Evolutionary conservation across 2,113 vertebrate species (phyloP).

Genomic region (Cairina moschata): DNA sequence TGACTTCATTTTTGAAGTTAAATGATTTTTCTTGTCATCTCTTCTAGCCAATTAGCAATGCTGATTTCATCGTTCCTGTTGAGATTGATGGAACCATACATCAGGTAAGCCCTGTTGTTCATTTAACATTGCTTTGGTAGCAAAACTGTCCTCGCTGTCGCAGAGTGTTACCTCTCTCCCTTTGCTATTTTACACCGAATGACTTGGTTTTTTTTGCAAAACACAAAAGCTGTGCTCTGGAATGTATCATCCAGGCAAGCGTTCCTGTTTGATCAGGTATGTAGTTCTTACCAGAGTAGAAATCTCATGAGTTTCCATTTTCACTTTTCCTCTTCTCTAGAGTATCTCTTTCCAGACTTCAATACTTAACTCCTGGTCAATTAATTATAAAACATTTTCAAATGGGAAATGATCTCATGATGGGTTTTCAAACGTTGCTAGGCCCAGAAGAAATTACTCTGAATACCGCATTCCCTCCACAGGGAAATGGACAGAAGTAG

Average conservation of each 20-base stretch:
- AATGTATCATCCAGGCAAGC: neutral
- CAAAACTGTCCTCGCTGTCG: neutral
- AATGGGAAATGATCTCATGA: neutral
- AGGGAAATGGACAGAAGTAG: neutral
- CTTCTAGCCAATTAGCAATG: constrained; percentile 94
- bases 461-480: neutral
- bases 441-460: neutral
- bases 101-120: constrained; percentile 82
- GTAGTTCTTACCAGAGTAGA: neutral
- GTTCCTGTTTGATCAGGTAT: neutral
- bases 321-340: neutral
- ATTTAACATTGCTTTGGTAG: neutral
- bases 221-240: neutral
- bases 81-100: constrained; percentile 99
- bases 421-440: neutral
- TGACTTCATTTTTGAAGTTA: neutral
- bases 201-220: neutral
- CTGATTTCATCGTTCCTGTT: constrained; percentile 98
- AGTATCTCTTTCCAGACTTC: neutral
- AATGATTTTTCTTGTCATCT: constrained; percentile 54
- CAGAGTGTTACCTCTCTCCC: rapidly evolving
- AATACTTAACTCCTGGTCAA: neutral
- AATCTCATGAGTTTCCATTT: neutral
- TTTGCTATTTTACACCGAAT: neutral
- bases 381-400: neutral